Evolutionary conservation across 2,888 invertebrate species (phyloP).

Genomic region (Tipula lateralis): DNA sequence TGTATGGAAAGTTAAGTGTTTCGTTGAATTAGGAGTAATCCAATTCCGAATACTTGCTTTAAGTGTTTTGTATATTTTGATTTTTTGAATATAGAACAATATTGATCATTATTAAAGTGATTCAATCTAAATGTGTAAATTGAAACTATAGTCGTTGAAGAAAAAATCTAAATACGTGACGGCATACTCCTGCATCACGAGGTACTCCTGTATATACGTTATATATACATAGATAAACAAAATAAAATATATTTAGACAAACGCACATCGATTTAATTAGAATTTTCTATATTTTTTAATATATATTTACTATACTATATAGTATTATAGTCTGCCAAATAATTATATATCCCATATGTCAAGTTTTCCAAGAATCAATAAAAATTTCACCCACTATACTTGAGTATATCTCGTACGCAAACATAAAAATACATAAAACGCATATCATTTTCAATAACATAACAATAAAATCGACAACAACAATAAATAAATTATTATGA

Average conservation of each 20-base stretch:
- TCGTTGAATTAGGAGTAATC: too few relatives aligned
- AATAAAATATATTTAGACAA: not conserved
- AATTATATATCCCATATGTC: not conserved
- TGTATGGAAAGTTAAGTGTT: too few relatives aligned
- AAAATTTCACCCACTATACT: not conserved
- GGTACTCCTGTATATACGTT: not conserved
- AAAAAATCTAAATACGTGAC: too few relatives aligned
- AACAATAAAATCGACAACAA: not conserved
- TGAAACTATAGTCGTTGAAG: too few relatives aligned
- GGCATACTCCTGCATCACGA: not conserved
- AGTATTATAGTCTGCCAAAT: not conserved
- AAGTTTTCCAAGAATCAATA: not conserved
- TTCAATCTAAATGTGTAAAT: too few relatives aligned
- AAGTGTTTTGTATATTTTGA: too few relatives aligned
- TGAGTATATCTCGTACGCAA: not conserved
- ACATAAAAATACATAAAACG: conserved; percentile 19
- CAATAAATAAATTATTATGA: not conserved
- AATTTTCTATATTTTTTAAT: not conserved
- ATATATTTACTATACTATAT: not conserved
- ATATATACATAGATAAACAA: too few relatives aligned
- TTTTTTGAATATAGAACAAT: too few relatives aligned
- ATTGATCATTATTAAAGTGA: too few relatives aligned
- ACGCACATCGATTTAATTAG: not conserved
- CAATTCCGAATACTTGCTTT: too few relatives aligned
- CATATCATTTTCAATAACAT: conserved; percentile 24